Conservation (phyloP, 2,113 vertebrate genomes). For the Ptyas mucosa region DNA sequence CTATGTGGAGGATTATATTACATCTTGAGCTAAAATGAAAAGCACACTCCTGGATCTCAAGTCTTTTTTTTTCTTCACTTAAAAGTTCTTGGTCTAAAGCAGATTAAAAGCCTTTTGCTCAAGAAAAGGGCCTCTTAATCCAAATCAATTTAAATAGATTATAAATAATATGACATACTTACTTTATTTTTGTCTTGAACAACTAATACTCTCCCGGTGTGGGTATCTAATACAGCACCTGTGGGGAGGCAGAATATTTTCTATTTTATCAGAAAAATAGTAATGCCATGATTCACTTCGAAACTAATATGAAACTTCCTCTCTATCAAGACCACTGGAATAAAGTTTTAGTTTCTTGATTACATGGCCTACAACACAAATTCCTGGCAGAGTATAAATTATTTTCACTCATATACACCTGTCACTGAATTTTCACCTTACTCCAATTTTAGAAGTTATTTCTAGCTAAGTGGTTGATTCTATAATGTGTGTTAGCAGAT, state of each 20-base stretch:
- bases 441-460: neutral
- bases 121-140: neutral
- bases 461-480: neutral
- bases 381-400: neutral
- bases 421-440: neutral
- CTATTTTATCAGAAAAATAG: neutral
- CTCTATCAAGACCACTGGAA: neutral
- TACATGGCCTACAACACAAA: neutral
- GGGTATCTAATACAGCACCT: conserved; percentile 91
- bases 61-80: neutral
- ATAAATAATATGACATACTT: conserved; percentile 40
- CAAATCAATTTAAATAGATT: neutral
- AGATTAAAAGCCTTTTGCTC: neutral
- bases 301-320: neutral
- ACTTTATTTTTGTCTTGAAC: conserved; percentile 94
- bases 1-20: neutral
- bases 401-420: neutral
- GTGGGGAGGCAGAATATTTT: conserved; percentile 22
- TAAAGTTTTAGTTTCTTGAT: neutral
- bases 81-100: neutral
- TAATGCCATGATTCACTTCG: neutral
- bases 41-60: neutral
- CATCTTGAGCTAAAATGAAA: neutral
- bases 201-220: conserved; percentile 84
- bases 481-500: neutral